A percentile compares a stretch with the other conserved stretches of the same genome.
Conservation (phyloP, 92 coral and sea anemone species). For the Diadumene lineata region DNA sequence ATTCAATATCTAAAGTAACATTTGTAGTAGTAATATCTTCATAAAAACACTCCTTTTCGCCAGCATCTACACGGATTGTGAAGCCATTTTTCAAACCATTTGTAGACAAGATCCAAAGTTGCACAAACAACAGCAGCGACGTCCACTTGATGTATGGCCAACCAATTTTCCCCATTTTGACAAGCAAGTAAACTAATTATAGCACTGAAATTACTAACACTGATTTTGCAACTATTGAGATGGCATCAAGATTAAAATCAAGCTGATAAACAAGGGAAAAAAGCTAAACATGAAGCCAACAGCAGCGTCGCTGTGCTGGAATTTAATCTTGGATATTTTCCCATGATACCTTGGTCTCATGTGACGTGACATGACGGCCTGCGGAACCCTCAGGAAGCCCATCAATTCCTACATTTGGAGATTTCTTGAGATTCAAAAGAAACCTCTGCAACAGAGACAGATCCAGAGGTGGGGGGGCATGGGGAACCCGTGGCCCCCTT, state of each 20-base stretch:
- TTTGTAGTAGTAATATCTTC: constrained; percentile 52
- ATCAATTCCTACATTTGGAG: too few relatives aligned
- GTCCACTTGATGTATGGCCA: constrained; percentile 12
- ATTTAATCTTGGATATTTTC: not conserved
- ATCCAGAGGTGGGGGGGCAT: too few relatives aligned
- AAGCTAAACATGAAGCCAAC: not conserved
- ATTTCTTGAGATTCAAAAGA: too few relatives aligned
- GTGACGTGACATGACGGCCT: not conserved
- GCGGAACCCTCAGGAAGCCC: constrained; percentile 4
- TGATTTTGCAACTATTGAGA: not conserved
- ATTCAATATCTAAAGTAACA: constrained; percentile 69
- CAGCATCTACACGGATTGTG: constrained; percentile 72
- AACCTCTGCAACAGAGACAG: too few relatives aligned
- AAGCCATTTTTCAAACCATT: constrained; percentile 68
- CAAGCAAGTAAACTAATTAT: not conserved
- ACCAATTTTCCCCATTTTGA: constrained; percentile 3
- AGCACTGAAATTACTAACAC: not conserved
- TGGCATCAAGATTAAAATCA: not conserved
- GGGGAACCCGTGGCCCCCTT: too few relatives aligned
- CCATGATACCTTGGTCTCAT: not conserved
- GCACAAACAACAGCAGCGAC: constrained; percentile 22
- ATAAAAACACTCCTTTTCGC: constrained; percentile 70
- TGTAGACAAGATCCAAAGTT: constrained; percentile 14
- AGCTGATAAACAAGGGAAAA: not conserved
- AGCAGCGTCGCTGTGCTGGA: constrained; percentile 1